Evolutionary conservation across 2,888 invertebrate genomes (phyloP), one percentile per base, ranked within the genome.

Genomic region (Tethea ocularis): DNA sequence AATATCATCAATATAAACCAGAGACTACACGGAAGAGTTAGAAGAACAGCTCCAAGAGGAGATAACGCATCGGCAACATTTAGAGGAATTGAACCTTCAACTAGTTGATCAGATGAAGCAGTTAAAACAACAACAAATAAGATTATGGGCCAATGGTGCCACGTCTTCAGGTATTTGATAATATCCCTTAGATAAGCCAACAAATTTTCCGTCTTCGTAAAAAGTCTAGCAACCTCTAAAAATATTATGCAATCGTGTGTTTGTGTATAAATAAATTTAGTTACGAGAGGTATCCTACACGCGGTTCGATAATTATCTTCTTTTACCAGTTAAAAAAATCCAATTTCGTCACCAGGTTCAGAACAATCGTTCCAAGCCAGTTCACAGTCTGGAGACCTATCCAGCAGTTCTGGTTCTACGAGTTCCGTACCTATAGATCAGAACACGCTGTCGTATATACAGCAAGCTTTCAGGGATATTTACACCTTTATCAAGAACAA

Each of bases 41-140:
- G 94, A 95, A 73, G 93, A 94, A 59, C 94, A 95, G 81, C 78
- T 95, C 4, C 94, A 94, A 63, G 94, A 94, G 51, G 95, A 96
- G 83, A 94, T 94, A 41, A 88, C 91, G 0, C 93, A 94, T 67
- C 89, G 95, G n/a, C 93, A 94, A 66, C 94, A 95, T 78, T 93
- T 95, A 1, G 95, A 95, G 74, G 93, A 94, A 68, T 79, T 94
- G 33, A 95, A 95, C 74, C 85, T 91, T 62, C 94, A 94, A 72
- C 86, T 96, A 5, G 94, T 95, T 57, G 87, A 93, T 20, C 95
- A 95, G 82, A 90, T 96, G 75, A 91, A 94, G 69, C 89, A 93
- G 59, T 87, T 94, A 10, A 93, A 93, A 66, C 88, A 89, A 61
- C 91, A 93, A 58, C 91, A 89, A 66, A 79, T 89, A 51, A 79